These are phyloP conservation scores for Palythoa heliodiscus DNA, from an alignment of 92 coral and sea anemone genomes.

Conservation along the genomic window DNA sequence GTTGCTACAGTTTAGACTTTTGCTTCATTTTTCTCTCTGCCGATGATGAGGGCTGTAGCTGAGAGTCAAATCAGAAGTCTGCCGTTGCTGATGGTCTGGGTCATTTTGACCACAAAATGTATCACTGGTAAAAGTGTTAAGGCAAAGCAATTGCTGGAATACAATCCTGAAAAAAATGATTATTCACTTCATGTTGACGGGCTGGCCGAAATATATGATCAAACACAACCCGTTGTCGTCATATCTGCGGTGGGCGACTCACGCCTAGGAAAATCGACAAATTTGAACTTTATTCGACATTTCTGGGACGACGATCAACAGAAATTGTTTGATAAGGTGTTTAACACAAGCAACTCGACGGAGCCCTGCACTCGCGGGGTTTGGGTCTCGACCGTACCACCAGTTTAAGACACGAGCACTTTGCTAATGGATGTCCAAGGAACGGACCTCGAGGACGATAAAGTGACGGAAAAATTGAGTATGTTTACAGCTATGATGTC, in stretches of 20 bases:
- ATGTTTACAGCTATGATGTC: constrained; percentile 76
- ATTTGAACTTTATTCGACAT: constrained; percentile 64
- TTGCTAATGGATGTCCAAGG: constrained; percentile 69
- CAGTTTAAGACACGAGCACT: not conserved
- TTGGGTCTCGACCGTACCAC: constrained; percentile 52
- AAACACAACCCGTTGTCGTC: not conserved
- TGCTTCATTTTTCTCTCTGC: not conserved
- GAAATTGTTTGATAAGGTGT: constrained; percentile 46
- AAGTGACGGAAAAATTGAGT: constrained; percentile 45
- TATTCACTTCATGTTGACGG: constrained; percentile 36
- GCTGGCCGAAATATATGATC: not conserved
- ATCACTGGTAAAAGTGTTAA: not conserved
- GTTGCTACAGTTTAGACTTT: not conserved
- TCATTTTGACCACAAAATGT: not conserved
- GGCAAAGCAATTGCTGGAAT: constrained; percentile 4
- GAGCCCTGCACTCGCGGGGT: constrained; percentile 64
- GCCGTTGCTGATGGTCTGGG: not conserved
- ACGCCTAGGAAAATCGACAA: constrained; percentile 79
- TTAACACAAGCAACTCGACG: constrained; percentile 59
- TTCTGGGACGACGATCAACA: constrained; percentile 30
- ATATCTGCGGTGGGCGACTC: constrained; percentile 72
- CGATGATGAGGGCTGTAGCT: not conserved
- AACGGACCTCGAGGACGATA: constrained; percentile 59
- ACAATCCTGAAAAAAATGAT: not conserved
- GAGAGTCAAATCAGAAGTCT: not conserved